Evolutionary conservation across 2,888 invertebrate species (phyloP).

Genomic region (Chrysolina haemoptera): DNA sequence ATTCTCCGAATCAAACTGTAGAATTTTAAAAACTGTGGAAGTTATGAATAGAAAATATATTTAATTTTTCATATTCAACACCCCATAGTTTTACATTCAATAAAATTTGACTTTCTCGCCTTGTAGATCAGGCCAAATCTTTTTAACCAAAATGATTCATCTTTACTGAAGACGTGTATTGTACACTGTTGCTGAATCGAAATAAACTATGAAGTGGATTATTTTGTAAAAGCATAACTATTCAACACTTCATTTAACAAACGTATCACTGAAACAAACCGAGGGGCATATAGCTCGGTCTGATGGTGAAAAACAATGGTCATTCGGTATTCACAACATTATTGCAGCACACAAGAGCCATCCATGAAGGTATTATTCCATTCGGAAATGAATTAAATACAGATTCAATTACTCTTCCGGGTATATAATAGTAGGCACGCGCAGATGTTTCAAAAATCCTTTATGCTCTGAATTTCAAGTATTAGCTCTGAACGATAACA

Average conservation of each 20-base stretch:
- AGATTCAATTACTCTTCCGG: constrained; percentile 11
- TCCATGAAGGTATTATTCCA: constrained; percentile 7
- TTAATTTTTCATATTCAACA: no score
- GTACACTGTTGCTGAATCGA: no score
- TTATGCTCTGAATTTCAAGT: constrained; percentile 5
- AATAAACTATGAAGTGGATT: no score
- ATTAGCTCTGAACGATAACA: neutral
- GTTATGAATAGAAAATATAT: no score
- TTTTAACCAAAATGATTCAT: no score
- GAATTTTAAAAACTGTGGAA: no score
- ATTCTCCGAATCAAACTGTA: no score
- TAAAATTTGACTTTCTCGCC: no score
- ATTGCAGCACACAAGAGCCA: constrained; percentile 1
- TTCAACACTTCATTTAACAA: neutral
- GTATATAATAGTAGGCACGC: neutral
- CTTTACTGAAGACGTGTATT: no score
- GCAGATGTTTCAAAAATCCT: constrained; percentile 22
- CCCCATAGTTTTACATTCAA: no score
- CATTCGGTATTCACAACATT: constrained; percentile 1
- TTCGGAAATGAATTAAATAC: constrained; percentile 11
- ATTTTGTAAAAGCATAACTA: neutral
- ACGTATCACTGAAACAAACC: neutral
- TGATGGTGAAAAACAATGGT: constrained; percentile 19
- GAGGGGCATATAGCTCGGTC: neutral
- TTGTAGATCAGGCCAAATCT: no score